Conservation (phyloP, 1,140 invertebrate genomes). For the Drosophila lini region DNA sequence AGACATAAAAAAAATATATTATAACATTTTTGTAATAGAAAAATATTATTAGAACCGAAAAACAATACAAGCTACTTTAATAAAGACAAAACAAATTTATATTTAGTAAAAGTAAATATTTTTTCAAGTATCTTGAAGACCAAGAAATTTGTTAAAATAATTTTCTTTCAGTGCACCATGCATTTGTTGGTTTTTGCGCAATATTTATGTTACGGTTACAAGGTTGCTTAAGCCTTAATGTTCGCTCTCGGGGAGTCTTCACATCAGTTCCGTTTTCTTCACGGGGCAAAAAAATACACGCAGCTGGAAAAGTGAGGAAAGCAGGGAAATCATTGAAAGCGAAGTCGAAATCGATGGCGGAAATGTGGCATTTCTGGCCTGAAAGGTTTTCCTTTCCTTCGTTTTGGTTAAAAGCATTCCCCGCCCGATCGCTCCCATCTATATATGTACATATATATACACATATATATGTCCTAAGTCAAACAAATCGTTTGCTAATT, state of each 20-base stretch:
- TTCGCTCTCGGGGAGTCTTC: conserved; percentile 18
- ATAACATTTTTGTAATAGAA: neutral
- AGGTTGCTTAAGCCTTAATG: conserved; percentile 57
- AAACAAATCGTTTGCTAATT: conserved; percentile 75
- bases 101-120: neutral
- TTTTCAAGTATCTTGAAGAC: neutral
- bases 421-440: neutral
- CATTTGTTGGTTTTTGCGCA: conserved; percentile 57
- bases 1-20: neutral
- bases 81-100: neutral
- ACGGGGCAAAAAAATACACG: neutral
- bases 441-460: neutral
- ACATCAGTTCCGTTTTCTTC: conserved; percentile 38
- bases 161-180: conserved; percentile 11
- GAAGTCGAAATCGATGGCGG: conserved; percentile 59
- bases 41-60: neutral
- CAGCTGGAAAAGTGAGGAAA: neutral
- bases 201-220: conserved; percentile 78
- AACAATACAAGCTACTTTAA: too few relatives aligned
- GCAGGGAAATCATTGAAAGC: neutral
- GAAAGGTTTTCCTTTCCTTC: conserved; percentile 53
- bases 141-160: neutral
- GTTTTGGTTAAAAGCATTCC: conserved; percentile 61
- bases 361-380: conserved; percentile 59
- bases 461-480: conserved; percentile 49